Evolutionary conservation across 2,797 vertebrate species (phyloP).

Genomic region (Sardinella longiceps): DNA sequence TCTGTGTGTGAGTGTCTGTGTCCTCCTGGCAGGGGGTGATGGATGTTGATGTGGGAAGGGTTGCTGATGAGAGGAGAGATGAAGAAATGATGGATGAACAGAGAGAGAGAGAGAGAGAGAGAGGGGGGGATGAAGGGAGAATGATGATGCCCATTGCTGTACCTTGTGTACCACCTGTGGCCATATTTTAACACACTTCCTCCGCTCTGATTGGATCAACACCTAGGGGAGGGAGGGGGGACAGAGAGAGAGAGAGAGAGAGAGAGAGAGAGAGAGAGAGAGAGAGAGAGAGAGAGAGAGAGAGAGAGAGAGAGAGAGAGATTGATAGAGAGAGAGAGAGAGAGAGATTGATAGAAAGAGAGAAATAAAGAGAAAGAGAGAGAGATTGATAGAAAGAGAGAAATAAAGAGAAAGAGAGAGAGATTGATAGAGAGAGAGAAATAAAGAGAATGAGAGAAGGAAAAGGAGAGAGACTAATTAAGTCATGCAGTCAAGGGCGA

Average conservation of each 20-base stretch:
- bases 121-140: constrained; percentile 65
- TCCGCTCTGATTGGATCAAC: constrained; percentile 68
- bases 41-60: constrained; percentile 54
- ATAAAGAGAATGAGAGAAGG: background rate
- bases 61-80: constrained; percentile 57
- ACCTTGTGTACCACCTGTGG: constrained; percentile 64
- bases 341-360: too few species aligned
- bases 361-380: too few species aligned
- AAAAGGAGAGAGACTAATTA: background rate
- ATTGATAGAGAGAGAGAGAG: too few species aligned
- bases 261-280: background rate
- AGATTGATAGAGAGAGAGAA: too few species aligned
- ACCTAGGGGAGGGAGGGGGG: constrained; percentile 51
- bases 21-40: constrained; percentile 49
- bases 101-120: constrained; percentile 52
- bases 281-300: background rate
- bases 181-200: constrained; percentile 67
- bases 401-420: background rate
- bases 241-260: background rate
- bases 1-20: too few species aligned
- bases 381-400: background rate
- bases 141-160: constrained; percentile 67
- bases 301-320: background rate
- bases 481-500: background rate
- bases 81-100: constrained; percentile 21